Base-by-base conservation (phyloP, 2,888 invertebrate genomes). In the Calameuta idolon region DNA sequence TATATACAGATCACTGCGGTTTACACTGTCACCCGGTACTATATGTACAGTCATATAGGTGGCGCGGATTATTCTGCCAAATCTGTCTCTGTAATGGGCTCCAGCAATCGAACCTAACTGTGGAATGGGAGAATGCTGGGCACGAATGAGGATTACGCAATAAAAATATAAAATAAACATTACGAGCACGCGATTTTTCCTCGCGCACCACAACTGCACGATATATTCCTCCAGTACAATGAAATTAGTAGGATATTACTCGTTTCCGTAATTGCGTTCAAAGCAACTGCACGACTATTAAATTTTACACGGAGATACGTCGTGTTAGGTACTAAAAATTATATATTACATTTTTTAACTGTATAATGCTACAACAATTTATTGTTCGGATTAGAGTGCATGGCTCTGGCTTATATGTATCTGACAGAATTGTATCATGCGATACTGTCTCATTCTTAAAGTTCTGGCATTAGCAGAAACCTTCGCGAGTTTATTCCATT, bases 21-120 rank as follows among this genome's bases (percentile, higher is more conserved):
- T 77, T 80, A 78, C 77, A 74, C 74, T 77, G 80, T 81, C 77
- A 79, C 73, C 80, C 35, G 75, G 2, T 34, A 30, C 74, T 34
- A 35, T 74, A 74, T 34, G 35, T n/a, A 30, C n/a, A 34, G 23
- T 12, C 23, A 9, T 12, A 31, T 33, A 33, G 31, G 71, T 23
- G 31, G 71, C 31, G 71, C 12, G 74, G 74, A 74, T 74, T 74
- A 74, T 34, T 34, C 31, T 74, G 74, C 34, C 74, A 74, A 74
- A 74, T 74, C 74, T 23, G 74, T 74, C 34, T 71, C 71, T 34
- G 71, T 71, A 71, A 71, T 31, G 30, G 71, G 31, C 33, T 71
- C 31, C 12, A 11, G 71, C 71, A 31, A 33, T 71, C 71, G 71
- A 71, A 34, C 31, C 33, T 23, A 34, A 71, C 30, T 2, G 23